A percentile compares a stretch with the other conserved stretches of the same genome.
Conservation (phyloP, 2,113 vertebrate species). For the Cranoglanis bouderius region DNA sequence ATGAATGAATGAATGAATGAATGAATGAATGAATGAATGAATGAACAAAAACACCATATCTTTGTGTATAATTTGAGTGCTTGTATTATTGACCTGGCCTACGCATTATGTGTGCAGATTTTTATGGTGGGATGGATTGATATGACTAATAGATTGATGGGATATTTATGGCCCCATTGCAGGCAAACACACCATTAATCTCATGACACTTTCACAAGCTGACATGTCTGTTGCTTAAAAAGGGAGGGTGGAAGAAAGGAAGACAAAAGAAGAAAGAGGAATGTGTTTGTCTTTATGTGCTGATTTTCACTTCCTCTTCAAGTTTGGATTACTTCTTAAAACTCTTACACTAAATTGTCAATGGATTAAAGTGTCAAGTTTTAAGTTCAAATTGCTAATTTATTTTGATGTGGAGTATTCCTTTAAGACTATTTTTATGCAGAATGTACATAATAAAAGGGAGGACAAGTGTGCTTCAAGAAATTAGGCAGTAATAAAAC, state of each 20-base stretch:
- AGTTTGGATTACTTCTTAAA: not conserved
- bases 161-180: slow-evolving; percentile 9
- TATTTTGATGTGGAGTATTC: not conserved
- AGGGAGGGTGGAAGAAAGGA: slow-evolving; percentile 12
- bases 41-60: not conserved
- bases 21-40: not conserved
- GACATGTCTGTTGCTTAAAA: not conserved
- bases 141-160: slow-evolving; percentile 31
- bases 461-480: not conserved
- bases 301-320: slow-evolving; percentile 6
- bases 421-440: not conserved
- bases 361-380: not conserved
- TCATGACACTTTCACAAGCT: not conserved
- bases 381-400: not conserved
- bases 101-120: not conserved
- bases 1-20: not conserved
- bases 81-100: not conserved
- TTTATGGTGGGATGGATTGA: slow-evolving; percentile 9
- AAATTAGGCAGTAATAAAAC: not conserved
- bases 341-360: not conserved
- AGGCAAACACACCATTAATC: slow-evolving; percentile 30
- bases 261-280: not conserved
- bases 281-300: slow-evolving; percentile 2
- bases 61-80: not conserved
- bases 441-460: not conserved